Evolutionary conservation across 2,113 vertebrate species (phyloP).

Genomic region (Poeciliopsis turrubarensis): DNA sequence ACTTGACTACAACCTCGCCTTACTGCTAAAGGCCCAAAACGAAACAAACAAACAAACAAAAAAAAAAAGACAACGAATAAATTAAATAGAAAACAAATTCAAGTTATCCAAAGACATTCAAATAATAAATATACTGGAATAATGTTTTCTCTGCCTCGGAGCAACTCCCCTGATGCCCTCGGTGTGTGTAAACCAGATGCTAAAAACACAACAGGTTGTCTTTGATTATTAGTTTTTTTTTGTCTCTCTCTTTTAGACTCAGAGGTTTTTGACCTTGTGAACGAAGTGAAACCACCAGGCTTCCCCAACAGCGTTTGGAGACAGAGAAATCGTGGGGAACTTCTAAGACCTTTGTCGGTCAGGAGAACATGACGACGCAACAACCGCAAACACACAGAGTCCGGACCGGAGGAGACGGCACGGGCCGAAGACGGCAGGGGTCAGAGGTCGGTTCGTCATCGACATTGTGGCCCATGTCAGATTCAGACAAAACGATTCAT

Average conservation of each 20-base stretch:
- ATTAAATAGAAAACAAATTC: slow-evolving; percentile 74
- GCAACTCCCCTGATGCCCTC: slow-evolving; percentile 34
- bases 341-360: slow-evolving; percentile 42
- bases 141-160: slow-evolving; percentile 43
- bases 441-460: no score
- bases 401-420: slow-evolving; percentile 40
- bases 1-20: slow-evolving; percentile 34
- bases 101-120: slow-evolving; percentile 75
- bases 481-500: not conserved
- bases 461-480: not conserved
- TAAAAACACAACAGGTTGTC: not conserved
- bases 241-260: no score
- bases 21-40: slow-evolving; percentile 49
- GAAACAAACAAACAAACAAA: slow-evolving; percentile 10
- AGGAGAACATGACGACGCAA: slow-evolving; percentile 64
- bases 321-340: slow-evolving; percentile 34
- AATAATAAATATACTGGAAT: slow-evolving; percentile 71
- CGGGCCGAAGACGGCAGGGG: slow-evolving; percentile 24
- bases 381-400: slow-evolving; percentile 45
- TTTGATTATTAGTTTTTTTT: not conserved
- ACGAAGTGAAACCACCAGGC: slow-evolving; percentile 59
- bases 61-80: slow-evolving; percentile 57
- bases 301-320: slow-evolving; percentile 47
- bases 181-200: slow-evolving; percentile 20
- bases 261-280: slow-evolving; percentile 7